These are phyloP conservation scores for Electrophaes corylata DNA, from an alignment of 2,888 invertebrate genomes.

Conservation along the genomic window DNA sequence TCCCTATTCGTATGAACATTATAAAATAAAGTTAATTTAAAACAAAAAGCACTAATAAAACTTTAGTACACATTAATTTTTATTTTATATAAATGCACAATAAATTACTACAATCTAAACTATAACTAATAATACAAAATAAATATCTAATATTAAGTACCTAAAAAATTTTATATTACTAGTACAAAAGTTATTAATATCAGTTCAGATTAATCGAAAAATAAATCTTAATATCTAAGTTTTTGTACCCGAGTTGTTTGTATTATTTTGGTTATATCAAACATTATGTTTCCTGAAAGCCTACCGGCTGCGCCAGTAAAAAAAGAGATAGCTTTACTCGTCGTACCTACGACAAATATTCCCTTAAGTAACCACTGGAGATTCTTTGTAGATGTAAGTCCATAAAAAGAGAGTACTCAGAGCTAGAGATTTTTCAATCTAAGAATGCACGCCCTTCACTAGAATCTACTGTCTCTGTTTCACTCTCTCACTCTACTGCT, in stretches of 20 bases:
- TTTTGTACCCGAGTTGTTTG: neutral
- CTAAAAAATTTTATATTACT: no score
- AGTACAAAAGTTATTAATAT: neutral
- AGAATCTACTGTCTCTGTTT: no score
- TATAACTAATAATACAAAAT: constrained; percentile 4
- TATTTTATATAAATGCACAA: constrained; percentile 19
- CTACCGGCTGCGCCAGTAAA: constrained; percentile 9
- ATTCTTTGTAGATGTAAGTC: no score
- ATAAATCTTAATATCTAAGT: neutral
- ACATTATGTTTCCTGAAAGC: neutral
- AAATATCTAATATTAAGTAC: neutral
- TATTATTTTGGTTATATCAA: neutral
- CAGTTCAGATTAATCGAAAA: neutral
- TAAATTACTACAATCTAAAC: constrained; percentile 15
- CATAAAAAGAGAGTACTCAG: no score
- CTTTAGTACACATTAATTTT: constrained; percentile 2
- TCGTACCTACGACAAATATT: no score
- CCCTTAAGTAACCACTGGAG: no score
- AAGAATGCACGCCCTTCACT: no score
- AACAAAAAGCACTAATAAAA: neutral
- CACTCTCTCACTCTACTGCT: no score
- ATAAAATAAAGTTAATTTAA: neutral
- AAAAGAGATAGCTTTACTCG: no score
- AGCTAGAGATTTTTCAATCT: no score
- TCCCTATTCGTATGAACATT: no score